A percentile compares a stretch with the other conserved stretches of the same genome.
These are phyloP conservation scores for Polia nebulosa DNA, from an alignment of 2,888 invertebrate genomes.

Conservation along the genomic window DNA sequence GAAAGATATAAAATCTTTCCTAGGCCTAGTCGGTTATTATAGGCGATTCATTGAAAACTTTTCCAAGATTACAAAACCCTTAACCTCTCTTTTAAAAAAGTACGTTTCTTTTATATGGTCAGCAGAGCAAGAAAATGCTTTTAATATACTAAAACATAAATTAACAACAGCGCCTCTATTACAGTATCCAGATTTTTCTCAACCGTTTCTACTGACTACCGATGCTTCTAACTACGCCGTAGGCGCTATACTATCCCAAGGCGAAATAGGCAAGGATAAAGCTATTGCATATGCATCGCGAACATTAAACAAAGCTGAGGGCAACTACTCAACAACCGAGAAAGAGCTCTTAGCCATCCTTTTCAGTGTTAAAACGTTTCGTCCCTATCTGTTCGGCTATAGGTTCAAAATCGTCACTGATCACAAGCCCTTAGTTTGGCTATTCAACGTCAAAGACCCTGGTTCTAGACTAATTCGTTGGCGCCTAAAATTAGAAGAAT, in stretches of 20 bases:
- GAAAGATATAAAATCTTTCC: conserved; percentile 11
- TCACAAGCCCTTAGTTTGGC: neutral
- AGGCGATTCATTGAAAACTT: conserved; percentile 3
- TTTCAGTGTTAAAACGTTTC: neutral
- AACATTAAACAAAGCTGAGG: conserved; percentile 1
- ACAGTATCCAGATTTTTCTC: neutral
- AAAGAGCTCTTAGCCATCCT: conserved; percentile 1
- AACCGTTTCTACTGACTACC: neutral
- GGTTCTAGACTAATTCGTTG: neutral
- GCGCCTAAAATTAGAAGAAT: conserved; percentile 5
- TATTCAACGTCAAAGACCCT: conserved; percentile 9
- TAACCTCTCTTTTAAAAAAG: conserved; percentile 7
- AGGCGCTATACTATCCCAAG: neutral
- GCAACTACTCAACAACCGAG: neutral
- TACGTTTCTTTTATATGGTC: neutral
- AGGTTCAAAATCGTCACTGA: neutral
- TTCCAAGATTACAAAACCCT: neutral
- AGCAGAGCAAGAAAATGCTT: neutral
- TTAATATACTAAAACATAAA: neutral
- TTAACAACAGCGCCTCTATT: neutral
- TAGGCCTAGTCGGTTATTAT: neutral
- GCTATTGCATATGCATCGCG: neutral
- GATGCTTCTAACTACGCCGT: conserved; percentile 5
- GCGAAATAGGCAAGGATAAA: neutral
- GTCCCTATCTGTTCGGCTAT: conserved; percentile 4